These are phyloP conservation scores for Cloeon dipterum DNA, from an alignment of 2,888 invertebrate species.

Conservation along the genomic window DNA sequence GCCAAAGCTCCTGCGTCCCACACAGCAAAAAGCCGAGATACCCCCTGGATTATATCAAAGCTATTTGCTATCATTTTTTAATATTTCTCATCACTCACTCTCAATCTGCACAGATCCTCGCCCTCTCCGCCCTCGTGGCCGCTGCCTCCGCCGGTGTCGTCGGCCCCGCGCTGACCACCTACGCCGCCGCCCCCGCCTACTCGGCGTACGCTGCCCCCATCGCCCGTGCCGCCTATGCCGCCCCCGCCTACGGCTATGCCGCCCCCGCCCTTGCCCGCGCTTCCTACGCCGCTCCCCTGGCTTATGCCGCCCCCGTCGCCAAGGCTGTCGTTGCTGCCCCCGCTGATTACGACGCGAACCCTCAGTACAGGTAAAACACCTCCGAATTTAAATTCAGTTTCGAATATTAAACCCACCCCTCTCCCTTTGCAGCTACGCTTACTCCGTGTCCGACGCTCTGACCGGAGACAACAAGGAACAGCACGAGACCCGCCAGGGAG, in stretches of 20 bases:
- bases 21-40: too few relatives aligned
- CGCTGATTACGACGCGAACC: slow-evolving; percentile 7
- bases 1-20: too few relatives aligned
- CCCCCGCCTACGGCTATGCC: not conserved
- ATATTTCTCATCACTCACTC: too few relatives aligned
- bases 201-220: slow-evolving; percentile 7
- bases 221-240: not conserved
- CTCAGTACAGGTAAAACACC: slow-evolving; percentile 5
- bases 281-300: too few relatives aligned
- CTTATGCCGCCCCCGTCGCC: not conserved
- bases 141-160: not conserved
- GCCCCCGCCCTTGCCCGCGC: not conserved
- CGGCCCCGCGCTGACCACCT: not conserved
- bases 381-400: too few relatives aligned
- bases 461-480: slow-evolving; percentile 7
- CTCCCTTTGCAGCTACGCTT: slow-evolving; percentile 8
- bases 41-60: too few relatives aligned
- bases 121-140: slow-evolving; percentile 2
- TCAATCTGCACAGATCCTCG: slow-evolving; percentile 2
- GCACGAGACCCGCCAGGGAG: slow-evolving; percentile 7
- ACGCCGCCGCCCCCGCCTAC: slow-evolving; percentile 2
- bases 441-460: slow-evolving; percentile 6
- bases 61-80: too few relatives aligned
- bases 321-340: slow-evolving; percentile 5
- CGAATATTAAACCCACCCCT: too few relatives aligned